Evolutionary conservation across 2,113 vertebrate genomes (phyloP).

Genomic region (Hyperoodon ampullatus): DNA sequence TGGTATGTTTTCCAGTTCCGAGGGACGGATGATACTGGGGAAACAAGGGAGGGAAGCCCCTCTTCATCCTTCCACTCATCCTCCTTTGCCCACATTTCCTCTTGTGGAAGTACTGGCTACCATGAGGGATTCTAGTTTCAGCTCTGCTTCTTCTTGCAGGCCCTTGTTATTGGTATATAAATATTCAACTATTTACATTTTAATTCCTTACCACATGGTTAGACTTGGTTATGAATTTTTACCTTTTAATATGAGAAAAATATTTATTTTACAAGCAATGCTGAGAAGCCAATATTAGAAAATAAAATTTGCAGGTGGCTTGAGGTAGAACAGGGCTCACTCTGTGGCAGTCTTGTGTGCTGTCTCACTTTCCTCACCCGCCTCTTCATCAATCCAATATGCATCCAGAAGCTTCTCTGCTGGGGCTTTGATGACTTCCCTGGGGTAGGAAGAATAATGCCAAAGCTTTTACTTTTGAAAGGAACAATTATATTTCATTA

Average conservation of each 20-base stretch:
- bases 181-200: background rate
- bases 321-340: background rate
- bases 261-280: slow-evolving; percentile 9
- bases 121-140: no score
- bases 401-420: background rate
- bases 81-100: no score
- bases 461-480: background rate
- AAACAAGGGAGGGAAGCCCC: no score
- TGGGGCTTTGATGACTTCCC: accelerated
- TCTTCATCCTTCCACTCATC: no score
- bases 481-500: background rate
- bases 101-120: no score
- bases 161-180: no score
- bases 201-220: background rate
- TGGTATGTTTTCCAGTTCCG: no score
- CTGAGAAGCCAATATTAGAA: background rate
- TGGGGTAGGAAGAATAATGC: background rate
- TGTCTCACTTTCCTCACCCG: background rate
- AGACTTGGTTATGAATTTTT: background rate
- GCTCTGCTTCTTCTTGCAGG: no score
- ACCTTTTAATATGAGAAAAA: background rate
- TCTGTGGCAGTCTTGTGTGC: accelerated
- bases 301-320: background rate
- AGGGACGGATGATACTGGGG: no score
- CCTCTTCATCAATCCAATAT: background rate